These are phyloP conservation scores for Copidosoma floridanum DNA, from an alignment of 1,140 invertebrate genomes.

Conservation along the genomic window DNA sequence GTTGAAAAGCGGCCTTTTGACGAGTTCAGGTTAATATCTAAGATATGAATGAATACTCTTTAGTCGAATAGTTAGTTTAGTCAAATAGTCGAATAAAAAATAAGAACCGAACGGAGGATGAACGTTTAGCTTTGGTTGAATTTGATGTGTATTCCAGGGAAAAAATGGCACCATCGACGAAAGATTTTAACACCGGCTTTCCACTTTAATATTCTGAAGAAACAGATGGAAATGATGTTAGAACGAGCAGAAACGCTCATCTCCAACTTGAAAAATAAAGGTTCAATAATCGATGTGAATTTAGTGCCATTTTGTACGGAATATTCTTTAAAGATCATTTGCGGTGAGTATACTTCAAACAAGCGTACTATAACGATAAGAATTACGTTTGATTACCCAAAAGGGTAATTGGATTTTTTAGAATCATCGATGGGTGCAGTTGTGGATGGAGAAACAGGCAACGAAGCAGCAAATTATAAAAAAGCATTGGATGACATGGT, in stretches of 20 bases:
- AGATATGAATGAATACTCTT: too few relatives aligned
- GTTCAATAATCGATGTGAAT: conserved; percentile 47
- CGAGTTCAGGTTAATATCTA: conserved; percentile 54
- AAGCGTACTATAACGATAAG: too few relatives aligned
- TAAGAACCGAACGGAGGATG: too few relatives aligned
- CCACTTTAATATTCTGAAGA: conserved; percentile 82
- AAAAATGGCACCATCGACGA: conserved; percentile 70
- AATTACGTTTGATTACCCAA: too few relatives aligned
- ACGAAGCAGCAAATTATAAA: conserved; percentile 30
- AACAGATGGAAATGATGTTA: conserved; percentile 62
- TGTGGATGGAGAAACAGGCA: conserved; percentile 63
- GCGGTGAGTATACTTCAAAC: conserved; percentile 58
- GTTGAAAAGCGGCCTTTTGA: conserved; percentile 67
- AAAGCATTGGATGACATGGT: neutral
- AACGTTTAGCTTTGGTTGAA: too few relatives aligned
- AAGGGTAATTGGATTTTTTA: too few relatives aligned
- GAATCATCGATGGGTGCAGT: conserved; percentile 80
- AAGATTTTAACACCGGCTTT: conserved; percentile 87
- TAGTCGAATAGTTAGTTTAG: too few relatives aligned
- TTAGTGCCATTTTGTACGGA: conserved; percentile 68
- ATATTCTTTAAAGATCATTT: conserved; percentile 77
- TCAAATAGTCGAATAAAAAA: too few relatives aligned
- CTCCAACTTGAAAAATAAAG: conserved; percentile 35
- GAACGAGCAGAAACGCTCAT: conserved; percentile 34
- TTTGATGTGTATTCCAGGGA: neutral